Evolutionary conservation across 1,140 invertebrate genomes (phyloP).

Genomic region (Battus philenor): DNA sequence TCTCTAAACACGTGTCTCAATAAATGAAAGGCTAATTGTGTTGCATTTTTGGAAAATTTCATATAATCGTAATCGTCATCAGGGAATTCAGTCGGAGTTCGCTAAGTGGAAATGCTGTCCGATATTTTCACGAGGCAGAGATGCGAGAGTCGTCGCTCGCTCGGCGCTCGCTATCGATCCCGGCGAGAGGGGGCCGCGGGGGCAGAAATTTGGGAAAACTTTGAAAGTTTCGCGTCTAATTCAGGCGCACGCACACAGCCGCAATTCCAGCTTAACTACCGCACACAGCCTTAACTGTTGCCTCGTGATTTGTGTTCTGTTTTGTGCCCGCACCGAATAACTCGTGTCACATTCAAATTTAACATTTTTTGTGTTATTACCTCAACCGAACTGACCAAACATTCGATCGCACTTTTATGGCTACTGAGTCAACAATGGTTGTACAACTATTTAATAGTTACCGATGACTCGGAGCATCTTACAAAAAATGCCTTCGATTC

Average conservation of each 20-base stretch:
- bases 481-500: too few relatives aligned
- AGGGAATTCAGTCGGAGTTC: slow-evolving; percentile 53
- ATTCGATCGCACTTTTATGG: too few relatives aligned
- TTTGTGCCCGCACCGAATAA: slow-evolving; percentile 55
- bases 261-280: slow-evolving; percentile 41
- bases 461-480: too few relatives aligned
- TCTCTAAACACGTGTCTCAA: too few relatives aligned
- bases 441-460: too few relatives aligned
- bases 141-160: slow-evolving; percentile 50
- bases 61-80: slow-evolving; percentile 44
- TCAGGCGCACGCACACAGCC: slow-evolving; percentile 72
- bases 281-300: slow-evolving; percentile 38
- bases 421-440: too few relatives aligned
- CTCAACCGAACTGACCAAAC: too few relatives aligned
- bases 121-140: slow-evolving; percentile 57
- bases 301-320: slow-evolving; percentile 64
- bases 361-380: too few relatives aligned
- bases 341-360: slow-evolving; percentile 48
- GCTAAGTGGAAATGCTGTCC: slow-evolving; percentile 62
- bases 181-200: slow-evolving; percentile 39
- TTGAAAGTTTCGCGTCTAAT: slow-evolving; percentile 76
- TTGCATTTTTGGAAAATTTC: too few relatives aligned
- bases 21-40: too few relatives aligned
- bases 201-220: slow-evolving; percentile 75
- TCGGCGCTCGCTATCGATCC: slow-evolving; percentile 65